Conservation (phyloP, 2,797 vertebrate genomes). For the Urophycis tenuis region DNA sequence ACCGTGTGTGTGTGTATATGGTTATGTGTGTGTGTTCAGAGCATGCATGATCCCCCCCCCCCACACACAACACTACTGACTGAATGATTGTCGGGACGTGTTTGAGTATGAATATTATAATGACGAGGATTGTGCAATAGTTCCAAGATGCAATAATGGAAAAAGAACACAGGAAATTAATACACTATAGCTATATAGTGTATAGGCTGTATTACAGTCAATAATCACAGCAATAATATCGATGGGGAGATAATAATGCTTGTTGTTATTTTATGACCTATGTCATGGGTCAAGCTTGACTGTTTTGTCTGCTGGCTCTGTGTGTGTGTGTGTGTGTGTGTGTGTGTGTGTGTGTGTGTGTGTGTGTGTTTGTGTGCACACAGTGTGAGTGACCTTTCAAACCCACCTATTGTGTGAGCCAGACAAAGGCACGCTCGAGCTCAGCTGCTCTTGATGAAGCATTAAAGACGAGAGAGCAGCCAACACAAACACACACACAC, state of each 20-base stretch:
- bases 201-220: conserved; percentile 22
- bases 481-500: conserved; percentile 24
- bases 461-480: conserved; percentile 33
- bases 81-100: not conserved
- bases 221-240: not conserved
- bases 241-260: conserved; percentile 17
- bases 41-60: not conserved
- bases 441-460: conserved; percentile 50
- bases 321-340: conserved; percentile 1
- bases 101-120: not conserved
- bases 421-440: conserved; percentile 54
- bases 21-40: not conserved
- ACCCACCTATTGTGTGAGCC: conserved; percentile 45
- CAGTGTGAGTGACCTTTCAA: conserved; percentile 33
- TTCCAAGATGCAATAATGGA: not conserved
- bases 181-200: too few relatives aligned
- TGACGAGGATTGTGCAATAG: not conserved
- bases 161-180: not conserved
- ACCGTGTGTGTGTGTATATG: conserved; percentile 4
- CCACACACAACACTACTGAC: not conserved
- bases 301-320: not conserved
- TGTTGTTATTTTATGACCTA: not conserved
- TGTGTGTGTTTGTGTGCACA: conserved; percentile 19
- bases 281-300: conserved; percentile 25
- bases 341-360: conserved; percentile 24